A percentile compares a stretch with the other conserved stretches of the same genome.
phyloP scores from a whole-genome alignment of 2,888 invertebrate genomes.

The Drosophila maculinotata region DNA sequence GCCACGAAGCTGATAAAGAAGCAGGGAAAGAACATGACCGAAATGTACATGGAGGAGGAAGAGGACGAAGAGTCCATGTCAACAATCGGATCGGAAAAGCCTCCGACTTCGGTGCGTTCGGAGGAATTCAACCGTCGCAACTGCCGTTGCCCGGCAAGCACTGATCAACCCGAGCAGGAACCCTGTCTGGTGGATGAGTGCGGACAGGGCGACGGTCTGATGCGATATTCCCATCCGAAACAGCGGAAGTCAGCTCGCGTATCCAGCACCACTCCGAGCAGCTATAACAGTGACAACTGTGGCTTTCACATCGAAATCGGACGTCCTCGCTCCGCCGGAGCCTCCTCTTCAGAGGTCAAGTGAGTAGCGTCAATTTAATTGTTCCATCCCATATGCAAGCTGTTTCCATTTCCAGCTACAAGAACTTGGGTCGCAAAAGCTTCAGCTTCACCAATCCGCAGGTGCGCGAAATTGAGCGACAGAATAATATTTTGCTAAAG shows the following conservation, averaged over 20 bases:
- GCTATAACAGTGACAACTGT: constrained; percentile 41
- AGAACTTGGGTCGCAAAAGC: constrained; percentile 77
- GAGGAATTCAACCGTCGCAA: constrained; percentile 22
- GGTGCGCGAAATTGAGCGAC: constrained; percentile 87
- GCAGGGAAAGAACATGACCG: constrained; percentile 2
- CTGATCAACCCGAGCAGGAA: constrained; percentile 18
- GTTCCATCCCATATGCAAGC: not conserved
- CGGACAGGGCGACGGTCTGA: constrained; percentile 64
- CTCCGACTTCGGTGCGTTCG: constrained; percentile 26
- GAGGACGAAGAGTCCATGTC: constrained; percentile 9
- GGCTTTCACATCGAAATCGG: constrained; percentile 29
- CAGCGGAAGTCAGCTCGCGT: constrained; percentile 23
- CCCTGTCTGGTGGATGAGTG: constrained; percentile 57
- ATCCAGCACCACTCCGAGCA: constrained; percentile 56
- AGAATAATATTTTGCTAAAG: constrained; percentile 87
- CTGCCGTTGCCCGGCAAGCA: constrained; percentile 64
- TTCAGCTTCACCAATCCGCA: constrained; percentile 87
- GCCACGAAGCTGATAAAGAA: constrained; percentile 52
- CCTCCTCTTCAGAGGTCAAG: constrained; percentile 63
- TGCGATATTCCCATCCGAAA: constrained; percentile 52
- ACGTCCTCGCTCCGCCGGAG: constrained; percentile 60
- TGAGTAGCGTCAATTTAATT: constrained; percentile 25
- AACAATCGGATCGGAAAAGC: too few species aligned
- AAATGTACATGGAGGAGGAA: constrained; percentile 13
- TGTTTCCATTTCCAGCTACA: constrained; percentile 42